phyloP scores from a whole-genome alignment of 2,113 vertebrate species.

The Apistogramma diplotaenia region DNA sequence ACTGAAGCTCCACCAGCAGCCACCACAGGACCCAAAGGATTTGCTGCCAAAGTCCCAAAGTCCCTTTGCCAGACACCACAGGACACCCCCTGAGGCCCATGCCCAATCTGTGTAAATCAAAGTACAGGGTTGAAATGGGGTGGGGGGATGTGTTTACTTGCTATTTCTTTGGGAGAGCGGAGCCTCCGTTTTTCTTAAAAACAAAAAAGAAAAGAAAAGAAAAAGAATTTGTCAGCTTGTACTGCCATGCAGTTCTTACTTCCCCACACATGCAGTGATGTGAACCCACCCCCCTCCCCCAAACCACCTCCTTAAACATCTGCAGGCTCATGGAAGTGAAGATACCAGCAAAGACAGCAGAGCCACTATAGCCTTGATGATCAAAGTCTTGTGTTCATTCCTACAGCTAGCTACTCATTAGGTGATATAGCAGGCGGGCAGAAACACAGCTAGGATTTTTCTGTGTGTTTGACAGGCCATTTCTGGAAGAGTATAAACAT shows the following conservation, averaged over 20 bases:
- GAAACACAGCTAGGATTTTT: constrained; percentile 30
- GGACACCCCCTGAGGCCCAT: not conserved
- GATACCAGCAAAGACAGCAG: constrained; percentile 39
- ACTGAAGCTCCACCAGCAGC: not conserved
- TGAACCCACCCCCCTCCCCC: constrained; percentile 21
- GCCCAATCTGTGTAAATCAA: not conserved
- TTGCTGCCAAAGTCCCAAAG: not conserved
- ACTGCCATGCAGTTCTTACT: constrained; percentile 1
- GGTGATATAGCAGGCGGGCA: constrained; percentile 41
- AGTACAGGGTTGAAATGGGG: not conserved
- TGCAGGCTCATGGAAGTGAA: constrained; percentile 35
- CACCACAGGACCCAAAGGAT: not conserved
- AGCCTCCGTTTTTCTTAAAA: not conserved
- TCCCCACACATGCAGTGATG: constrained; percentile 18
- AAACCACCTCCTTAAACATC: constrained; percentile 35
- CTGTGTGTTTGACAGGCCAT: constrained; percentile 46
- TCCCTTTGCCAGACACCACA: not conserved
- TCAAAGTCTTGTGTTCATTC: constrained; percentile 35
- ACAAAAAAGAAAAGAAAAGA: constrained; percentile 21
- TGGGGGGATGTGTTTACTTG: not conserved
- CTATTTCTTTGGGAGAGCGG: not conserved
- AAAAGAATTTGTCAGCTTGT: constrained; percentile 15
- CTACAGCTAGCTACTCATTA: constrained; percentile 53
- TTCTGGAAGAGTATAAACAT: constrained; percentile 59
- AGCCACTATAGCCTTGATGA: constrained; percentile 37